Percentiles rank a stretch among this genome's conserved stretches.
Conservation (phyloP, 2,888 invertebrate genomes). For the Lycophotia porphyrea region DNA sequence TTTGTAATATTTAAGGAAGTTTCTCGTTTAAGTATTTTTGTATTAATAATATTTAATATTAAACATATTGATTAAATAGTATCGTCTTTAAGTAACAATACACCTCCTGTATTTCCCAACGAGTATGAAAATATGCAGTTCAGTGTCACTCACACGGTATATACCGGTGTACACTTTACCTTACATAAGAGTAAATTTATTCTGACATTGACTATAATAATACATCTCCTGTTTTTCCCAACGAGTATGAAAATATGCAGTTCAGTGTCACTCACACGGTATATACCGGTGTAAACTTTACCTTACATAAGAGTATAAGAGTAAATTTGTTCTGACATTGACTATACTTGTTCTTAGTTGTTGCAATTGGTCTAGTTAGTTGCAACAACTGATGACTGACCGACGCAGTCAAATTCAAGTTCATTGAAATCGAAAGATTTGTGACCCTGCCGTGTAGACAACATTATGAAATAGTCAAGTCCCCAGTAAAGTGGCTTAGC, state of each 20-base stretch:
- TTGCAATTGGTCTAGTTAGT: conserved; percentile 6
- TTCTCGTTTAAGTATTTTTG: conserved; percentile 15
- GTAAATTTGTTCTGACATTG: conserved; percentile 2
- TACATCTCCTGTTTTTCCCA: background rate
- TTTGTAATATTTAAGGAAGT: conserved; percentile 7
- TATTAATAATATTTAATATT: conserved; percentile 6
- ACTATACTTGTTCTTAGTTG: background rate
- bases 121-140: background rate
- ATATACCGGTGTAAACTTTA: background rate
- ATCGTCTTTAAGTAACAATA: background rate
- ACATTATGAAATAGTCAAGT: conserved; percentile 66
- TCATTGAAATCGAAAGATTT: conserved; percentile 57
- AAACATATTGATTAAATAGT: background rate
- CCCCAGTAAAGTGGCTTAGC: conserved; percentile 60
- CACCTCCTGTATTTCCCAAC: background rate
- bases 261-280: background rate
- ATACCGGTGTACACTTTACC: background rate
- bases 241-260: background rate
- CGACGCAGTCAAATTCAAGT: conserved; percentile 55
- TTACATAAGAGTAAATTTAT: conserved; percentile 17
- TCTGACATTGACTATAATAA: background rate
- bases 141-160: background rate
- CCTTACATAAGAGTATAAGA: conserved; percentile 35
- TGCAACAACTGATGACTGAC: conserved; percentile 26
- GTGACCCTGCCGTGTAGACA: conserved; percentile 62